These are phyloP conservation scores for Coendou prehensilis DNA, from an alignment of 2,797 vertebrate genomes.

Conservation along the genomic window DNA sequence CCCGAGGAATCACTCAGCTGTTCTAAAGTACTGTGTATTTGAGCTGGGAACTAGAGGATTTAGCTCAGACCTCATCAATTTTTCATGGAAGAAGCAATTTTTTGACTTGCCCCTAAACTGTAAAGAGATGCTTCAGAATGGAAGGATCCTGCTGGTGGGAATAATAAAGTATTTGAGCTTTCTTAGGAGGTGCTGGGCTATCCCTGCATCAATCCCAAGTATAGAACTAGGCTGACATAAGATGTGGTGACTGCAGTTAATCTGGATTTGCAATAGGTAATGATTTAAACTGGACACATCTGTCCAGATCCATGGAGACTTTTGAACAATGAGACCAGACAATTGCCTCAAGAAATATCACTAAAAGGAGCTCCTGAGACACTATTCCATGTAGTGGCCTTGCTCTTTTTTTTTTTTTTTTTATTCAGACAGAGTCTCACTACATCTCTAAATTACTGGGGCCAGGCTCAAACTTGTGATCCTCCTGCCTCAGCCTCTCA, in stretches of 20 bases:
- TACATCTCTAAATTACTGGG: background rate
- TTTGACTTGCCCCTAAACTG: background rate
- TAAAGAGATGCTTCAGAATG: slow-evolving; percentile 4
- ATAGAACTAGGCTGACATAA: background rate
- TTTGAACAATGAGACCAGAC: background rate
- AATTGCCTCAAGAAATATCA: slow-evolving; percentile 4
- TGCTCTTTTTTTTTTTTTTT: background rate
- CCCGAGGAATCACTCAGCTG: background rate
- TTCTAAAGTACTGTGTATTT: slow-evolving; percentile 16
- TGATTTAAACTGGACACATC: background rate
- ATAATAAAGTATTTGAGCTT: background rate
- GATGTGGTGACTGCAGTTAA: background rate
- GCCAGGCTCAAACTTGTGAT: background rate
- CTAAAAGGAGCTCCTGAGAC: background rate
- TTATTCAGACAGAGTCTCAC: background rate
- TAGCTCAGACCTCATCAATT: background rate
- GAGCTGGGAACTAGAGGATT: background rate
- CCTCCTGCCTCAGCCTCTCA: background rate
- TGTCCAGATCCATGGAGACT: background rate
- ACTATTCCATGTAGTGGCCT: background rate
- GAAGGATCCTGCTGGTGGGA: background rate
- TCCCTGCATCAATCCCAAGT: background rate
- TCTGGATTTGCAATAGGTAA: background rate
- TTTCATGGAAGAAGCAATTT: background rate
- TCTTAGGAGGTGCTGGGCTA: background rate